Evolutionary conservation across 2,888 invertebrate species (phyloP).

Genomic region (Hirudinaria manillensis): DNA sequence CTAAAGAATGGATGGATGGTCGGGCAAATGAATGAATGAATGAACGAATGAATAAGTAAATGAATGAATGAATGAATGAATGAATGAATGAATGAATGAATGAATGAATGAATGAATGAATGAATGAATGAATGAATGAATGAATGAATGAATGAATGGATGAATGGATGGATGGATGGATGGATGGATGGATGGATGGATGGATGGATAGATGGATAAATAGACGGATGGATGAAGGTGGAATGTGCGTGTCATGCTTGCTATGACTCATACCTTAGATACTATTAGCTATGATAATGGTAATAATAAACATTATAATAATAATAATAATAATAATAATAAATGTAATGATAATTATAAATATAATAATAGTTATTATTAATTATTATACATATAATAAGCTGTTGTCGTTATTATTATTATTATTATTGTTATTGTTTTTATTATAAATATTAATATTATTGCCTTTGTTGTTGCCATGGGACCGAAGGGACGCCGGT

Average conservation of each 20-base stretch:
- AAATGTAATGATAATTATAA: not conserved
- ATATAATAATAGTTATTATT: not conserved
- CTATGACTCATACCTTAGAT: not conserved
- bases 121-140: not conserved
- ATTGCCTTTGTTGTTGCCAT: too few species aligned
- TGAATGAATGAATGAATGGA: not conserved
- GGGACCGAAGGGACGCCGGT: too few species aligned
- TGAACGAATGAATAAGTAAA: too few species aligned
- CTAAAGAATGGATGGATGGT: too few species aligned
- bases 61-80: too few species aligned
- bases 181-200: not conserved
- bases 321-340: slow-evolving; percentile 1
- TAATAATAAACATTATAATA: not conserved
- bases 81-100: not conserved
- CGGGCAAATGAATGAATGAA: not conserved
- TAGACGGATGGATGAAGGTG: not conserved
- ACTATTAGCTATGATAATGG: not conserved
- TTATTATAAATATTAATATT: too few species aligned
- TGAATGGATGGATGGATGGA: too few species aligned
- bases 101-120: slow-evolving; percentile 1
- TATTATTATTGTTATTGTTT: too few species aligned
- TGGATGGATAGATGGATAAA: not conserved
- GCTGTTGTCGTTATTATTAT: too few species aligned
- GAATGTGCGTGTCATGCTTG: not conserved
- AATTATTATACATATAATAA: not conserved